Base-by-base conservation (phyloP, 2,113 vertebrate genomes). In the Lophotis ruficrista region DNA sequence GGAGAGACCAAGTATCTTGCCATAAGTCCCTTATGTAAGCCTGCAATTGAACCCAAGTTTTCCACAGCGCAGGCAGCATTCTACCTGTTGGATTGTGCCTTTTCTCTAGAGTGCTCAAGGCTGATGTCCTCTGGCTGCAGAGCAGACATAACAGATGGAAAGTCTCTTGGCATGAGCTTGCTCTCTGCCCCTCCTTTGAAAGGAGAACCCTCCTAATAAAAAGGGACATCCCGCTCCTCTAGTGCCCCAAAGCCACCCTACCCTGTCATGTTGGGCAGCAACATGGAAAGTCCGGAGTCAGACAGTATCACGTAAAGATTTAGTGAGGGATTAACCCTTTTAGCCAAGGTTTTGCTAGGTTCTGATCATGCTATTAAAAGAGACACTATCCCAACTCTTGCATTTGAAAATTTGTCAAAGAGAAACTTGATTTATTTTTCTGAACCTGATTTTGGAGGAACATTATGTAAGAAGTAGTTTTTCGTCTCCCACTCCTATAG, bases 201-300 rank as follows among this genome's bases (percentile, higher is more conserved):
- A 90, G 50, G 10, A 45, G 14, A 81, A 5, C 14, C 33, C 38
- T 31, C 3, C 8, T 31, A 77, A 43, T 19, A 20, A 38, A 43
- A 90, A 62, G 47, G 43, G 19, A 12, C 45, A 24, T 50, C 43
- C 51, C 9, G 5, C 28, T 69, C 30, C 31, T 48, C 33, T 19
- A 19, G 19, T 3, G 3, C 27, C 54, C 83, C 61, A 57, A 61
- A 65, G 45, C 48, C 66, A 77, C 9, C 14, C 31, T 24, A 77
- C 9, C 14, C 31, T 24, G 10, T 33, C 18, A 2, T 0, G 1
- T 0, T 33, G 35, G 35, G 13, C 23, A 53, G 41, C 12, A 24
- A 5, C 1, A 7, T 4, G 27, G 54, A 19, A 60, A 43, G 27
- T 13, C 24, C 19, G 18, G 65, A 70, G 72, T 8, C 71, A 62